Percentiles rank a stretch among this genome's conserved stretches.
Conservation (phyloP, 2,888 invertebrate species). For the Kryphioiulus occultus region DNA sequence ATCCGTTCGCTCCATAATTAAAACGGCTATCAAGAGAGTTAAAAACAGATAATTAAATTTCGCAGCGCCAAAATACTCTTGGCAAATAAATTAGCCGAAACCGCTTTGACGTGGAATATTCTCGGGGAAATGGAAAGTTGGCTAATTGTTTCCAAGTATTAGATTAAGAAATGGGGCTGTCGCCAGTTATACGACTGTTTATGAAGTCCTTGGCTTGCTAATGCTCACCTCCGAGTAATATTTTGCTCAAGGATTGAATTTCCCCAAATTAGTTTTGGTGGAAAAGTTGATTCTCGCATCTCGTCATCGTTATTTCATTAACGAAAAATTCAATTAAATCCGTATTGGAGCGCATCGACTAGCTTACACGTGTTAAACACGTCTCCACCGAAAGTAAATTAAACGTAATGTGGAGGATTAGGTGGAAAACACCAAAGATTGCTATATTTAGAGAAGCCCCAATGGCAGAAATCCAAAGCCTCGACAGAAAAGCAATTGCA, state of each 20-base stretch:
- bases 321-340: slow-evolving; percentile 31
- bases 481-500: not conserved
- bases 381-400: slow-evolving; percentile 2
- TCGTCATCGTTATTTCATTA: slow-evolving; percentile 36
- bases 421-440: slow-evolving; percentile 31
- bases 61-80: not conserved
- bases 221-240: not conserved
- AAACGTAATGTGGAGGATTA: slow-evolving; percentile 7
- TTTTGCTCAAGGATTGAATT: slow-evolving; percentile 9
- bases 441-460: not conserved
- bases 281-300: not conserved
- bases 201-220: not conserved
- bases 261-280: not conserved
- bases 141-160: slow-evolving; percentile 18
- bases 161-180: slow-evolving; percentile 11
- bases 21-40: slow-evolving; percentile 9
- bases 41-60: slow-evolving; percentile 24
- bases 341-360: not conserved
- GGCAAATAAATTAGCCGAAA: slow-evolving; percentile 8
- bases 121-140: not conserved
- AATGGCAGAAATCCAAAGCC: not conserved
- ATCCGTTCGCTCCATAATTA: slow-evolving; percentile 7
- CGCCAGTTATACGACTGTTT: not conserved
- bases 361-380: slow-evolving; percentile 37
- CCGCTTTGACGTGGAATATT: not conserved